phyloP scores from a whole-genome alignment of 1,140 invertebrate genomes.

The Pseudomyrmex gracilis region DNA sequence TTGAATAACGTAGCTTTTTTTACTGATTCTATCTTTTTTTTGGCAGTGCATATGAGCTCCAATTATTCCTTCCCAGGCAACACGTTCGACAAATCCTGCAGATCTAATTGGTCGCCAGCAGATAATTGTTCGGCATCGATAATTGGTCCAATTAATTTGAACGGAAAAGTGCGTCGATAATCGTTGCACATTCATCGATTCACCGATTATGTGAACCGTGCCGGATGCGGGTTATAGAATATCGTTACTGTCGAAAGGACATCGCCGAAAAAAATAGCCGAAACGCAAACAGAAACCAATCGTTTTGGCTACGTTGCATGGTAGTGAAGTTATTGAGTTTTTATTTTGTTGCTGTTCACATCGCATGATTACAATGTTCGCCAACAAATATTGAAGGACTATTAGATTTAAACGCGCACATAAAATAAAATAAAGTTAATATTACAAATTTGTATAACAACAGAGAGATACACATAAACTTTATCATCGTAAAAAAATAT shows the following conservation, averaged over 20 bases:
- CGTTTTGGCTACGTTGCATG: constrained; percentile 50
- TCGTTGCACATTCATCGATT: constrained; percentile 76
- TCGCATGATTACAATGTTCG: constrained; percentile 56
- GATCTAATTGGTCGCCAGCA: constrained; percentile 83
- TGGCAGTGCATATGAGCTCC: constrained; percentile 59
- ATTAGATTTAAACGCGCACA: constrained; percentile 55
- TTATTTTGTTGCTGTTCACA: constrained; percentile 61
- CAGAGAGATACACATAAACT: constrained; percentile 8
- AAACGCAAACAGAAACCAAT: constrained; percentile 50
- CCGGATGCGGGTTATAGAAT: constrained; percentile 74
- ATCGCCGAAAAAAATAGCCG: constrained; percentile 53
- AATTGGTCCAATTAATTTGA: constrained; percentile 85
- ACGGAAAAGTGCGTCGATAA: constrained; percentile 82
- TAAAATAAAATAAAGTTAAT: constrained; percentile 53
- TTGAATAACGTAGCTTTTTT: constrained; percentile 49
- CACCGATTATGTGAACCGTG: constrained; percentile 74
- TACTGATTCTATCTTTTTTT: constrained; percentile 43
- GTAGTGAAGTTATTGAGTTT: constrained; percentile 63
- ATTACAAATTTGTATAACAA: constrained; percentile 5
- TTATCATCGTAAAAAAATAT: constrained; percentile 2
- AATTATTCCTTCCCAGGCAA: constrained; percentile 74
- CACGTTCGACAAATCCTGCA: constrained; percentile 78
- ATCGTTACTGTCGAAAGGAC: constrained; percentile 75
- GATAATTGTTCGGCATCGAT: constrained; percentile 82
- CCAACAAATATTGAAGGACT: constrained; percentile 56